A percentile compares a stretch with the other conserved stretches of the same genome.
Conservation (phyloP, 2,113 vertebrate genomes). For the Cromileptes altivelis region DNA sequence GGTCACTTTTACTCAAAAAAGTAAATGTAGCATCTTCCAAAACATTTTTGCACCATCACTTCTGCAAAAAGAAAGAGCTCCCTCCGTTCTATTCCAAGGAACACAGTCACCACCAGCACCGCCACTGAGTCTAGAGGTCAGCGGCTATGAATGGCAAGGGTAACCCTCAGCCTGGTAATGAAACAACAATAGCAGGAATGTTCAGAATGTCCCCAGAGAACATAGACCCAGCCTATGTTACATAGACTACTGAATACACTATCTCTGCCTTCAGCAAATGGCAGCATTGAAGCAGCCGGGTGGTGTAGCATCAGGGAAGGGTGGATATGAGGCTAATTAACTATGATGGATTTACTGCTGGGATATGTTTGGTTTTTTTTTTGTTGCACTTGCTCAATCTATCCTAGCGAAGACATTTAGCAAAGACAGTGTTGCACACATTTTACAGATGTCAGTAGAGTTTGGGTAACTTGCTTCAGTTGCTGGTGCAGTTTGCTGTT, state of each 20-base stretch:
- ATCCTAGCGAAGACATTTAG: neutral
- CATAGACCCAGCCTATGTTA: constrained; percentile 37
- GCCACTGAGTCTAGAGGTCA: constrained; percentile 71
- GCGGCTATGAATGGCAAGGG: constrained; percentile 69
- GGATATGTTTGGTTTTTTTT: neutral
- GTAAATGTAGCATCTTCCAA: neutral
- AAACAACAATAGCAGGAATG: constrained; percentile 83
- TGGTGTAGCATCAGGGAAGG: constrained; percentile 28
- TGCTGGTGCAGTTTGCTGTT: neutral
- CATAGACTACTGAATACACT: constrained; percentile 57
- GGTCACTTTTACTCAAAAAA: neutral
- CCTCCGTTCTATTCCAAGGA: constrained; percentile 30
- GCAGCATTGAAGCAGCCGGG: constrained; percentile 22
- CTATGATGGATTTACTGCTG: constrained; percentile 14
- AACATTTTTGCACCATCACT: neutral
- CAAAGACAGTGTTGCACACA: neutral
- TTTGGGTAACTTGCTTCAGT: neutral
- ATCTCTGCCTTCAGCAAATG: constrained; percentile 37
- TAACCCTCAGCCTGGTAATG: constrained; percentile 74
- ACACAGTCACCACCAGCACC: constrained; percentile 32
- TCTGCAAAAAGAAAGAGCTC: constrained; percentile 1
- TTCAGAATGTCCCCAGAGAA: constrained; percentile 73
- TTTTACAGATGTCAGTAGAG: neutral
- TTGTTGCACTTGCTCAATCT: neutral
- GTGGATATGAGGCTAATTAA: constrained; percentile 17